A percentile compares a stretch with the other conserved stretches of the same genome.
Evolutionary conservation across 2,113 vertebrate species (phyloP).

Genomic region (Probosciger aterrimus): DNA sequence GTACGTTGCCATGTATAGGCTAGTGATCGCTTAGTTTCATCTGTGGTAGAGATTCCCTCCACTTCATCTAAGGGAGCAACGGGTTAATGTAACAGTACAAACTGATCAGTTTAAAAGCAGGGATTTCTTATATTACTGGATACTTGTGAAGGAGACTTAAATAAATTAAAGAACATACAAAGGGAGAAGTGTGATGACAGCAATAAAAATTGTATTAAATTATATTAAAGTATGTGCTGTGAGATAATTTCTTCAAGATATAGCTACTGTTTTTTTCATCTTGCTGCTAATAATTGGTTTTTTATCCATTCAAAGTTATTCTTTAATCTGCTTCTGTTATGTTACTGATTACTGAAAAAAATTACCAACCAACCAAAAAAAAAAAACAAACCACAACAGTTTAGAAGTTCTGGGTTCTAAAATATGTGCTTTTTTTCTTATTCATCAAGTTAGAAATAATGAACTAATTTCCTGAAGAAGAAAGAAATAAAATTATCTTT

Average conservation of each 20-base stretch:
- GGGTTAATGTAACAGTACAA: background rate
- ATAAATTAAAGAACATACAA: background rate
- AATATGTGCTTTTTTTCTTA: background rate
- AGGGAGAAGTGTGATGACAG: fast-evolving
- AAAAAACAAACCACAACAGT: background rate
- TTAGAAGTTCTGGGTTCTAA: background rate
- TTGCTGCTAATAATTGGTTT: background rate
- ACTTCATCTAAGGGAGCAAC: background rate
- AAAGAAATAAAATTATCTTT: background rate
- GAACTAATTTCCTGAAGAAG: background rate
- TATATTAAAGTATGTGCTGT: background rate
- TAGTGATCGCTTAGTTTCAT: background rate
- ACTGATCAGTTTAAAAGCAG: fast-evolving
- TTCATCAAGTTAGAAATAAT: background rate
- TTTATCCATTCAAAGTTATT: background rate
- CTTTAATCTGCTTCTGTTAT: background rate
- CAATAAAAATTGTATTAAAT: background rate
- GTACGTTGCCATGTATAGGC: fast-evolving
- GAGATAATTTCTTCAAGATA: background rate
- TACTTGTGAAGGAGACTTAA: background rate
- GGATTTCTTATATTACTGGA: background rate
- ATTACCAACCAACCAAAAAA: background rate
- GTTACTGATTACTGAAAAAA: background rate
- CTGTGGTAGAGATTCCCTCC: background rate
- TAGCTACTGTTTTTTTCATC: background rate